Percentiles rank a stretch among this genome's conserved stretches.
Evolutionary conservation across 2,113 vertebrate species (phyloP).

Genomic region (Sinocyclocheilus maitianheensis): DNA sequence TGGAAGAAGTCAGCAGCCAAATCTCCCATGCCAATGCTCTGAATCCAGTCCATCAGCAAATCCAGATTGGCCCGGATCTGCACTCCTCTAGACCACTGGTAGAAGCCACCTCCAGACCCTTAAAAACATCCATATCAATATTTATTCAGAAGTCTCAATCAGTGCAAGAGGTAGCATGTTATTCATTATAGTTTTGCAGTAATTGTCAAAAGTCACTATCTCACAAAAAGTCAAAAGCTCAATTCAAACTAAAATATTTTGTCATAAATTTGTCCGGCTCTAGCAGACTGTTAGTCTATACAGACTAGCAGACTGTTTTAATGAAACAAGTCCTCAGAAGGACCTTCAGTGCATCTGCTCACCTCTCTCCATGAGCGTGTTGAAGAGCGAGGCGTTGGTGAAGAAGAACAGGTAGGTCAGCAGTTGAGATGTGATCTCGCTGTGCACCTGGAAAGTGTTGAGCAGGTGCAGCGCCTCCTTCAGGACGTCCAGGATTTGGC

Average conservation of each 20-base stretch:
- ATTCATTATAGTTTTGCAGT: neutral
- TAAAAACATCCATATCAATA: neutral
- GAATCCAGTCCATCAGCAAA: conserved; percentile 80
- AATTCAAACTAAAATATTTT: neutral
- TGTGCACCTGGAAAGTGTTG: conserved; percentile 73
- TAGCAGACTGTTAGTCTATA: neutral
- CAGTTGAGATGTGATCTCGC: conserved; percentile 74
- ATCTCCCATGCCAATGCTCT: conserved; percentile 72
- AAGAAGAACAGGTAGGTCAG: conserved; percentile 81
- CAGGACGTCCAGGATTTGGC: conserved; percentile 71
- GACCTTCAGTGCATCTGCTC: neutral
- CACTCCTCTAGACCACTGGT: conserved; percentile 78
- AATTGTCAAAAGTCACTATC: neutral
- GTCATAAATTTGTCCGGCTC: neutral
- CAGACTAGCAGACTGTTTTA: too few species aligned
- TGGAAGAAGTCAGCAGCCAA: conserved; percentile 71
- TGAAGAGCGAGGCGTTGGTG: conserved; percentile 81
- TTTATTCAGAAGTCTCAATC: neutral
- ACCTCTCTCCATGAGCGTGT: conserved; percentile 82
- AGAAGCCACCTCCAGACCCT: conserved; percentile 76
- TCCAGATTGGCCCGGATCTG: conserved; percentile 80
- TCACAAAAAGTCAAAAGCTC: too few species aligned
- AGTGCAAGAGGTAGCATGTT: neutral
- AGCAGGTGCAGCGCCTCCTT: conserved; percentile 74
- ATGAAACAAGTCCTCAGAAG: neutral